Conservation (phyloP, 2,113 vertebrate genomes). For the Erythrocercus mccallii region DNA sequence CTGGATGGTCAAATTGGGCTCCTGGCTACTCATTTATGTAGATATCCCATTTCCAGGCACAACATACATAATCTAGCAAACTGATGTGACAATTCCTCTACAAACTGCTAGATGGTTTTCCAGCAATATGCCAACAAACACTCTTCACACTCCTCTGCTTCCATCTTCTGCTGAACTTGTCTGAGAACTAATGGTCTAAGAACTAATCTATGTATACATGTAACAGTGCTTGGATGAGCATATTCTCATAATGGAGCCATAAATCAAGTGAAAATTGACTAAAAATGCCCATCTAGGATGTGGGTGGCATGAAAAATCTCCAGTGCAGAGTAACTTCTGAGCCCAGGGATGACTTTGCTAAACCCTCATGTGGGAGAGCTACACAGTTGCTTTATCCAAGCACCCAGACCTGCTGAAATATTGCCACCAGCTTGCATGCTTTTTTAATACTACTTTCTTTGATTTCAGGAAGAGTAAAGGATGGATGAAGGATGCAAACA, state of each 20-base stretch:
- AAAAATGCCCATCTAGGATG: background rate
- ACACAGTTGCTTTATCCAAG: background rate
- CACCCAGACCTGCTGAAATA: background rate
- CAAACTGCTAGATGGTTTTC: background rate
- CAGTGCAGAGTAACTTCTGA: background rate
- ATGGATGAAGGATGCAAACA: background rate
- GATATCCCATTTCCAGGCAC: background rate
- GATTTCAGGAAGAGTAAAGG: background rate
- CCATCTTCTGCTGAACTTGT: background rate
- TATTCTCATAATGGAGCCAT: background rate
- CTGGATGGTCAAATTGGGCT: background rate
- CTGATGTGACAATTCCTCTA: background rate
- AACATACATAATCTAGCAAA: background rate
- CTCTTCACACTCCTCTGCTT: background rate
- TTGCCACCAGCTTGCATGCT: background rate
- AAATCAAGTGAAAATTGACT: background rate
- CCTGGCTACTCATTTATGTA: background rate
- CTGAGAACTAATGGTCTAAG: background rate
- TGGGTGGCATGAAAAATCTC: background rate
- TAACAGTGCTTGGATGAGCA: background rate
- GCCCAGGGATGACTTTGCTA: background rate
- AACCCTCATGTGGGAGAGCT: background rate
- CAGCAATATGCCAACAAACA: background rate
- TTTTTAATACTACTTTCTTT: background rate
- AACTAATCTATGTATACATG: background rate